Percentiles rank a stretch among this genome's conserved stretches.
Evolutionary conservation across 2,113 vertebrate genomes (phyloP).

Genomic region (Amphilophus citrinellus): DNA sequence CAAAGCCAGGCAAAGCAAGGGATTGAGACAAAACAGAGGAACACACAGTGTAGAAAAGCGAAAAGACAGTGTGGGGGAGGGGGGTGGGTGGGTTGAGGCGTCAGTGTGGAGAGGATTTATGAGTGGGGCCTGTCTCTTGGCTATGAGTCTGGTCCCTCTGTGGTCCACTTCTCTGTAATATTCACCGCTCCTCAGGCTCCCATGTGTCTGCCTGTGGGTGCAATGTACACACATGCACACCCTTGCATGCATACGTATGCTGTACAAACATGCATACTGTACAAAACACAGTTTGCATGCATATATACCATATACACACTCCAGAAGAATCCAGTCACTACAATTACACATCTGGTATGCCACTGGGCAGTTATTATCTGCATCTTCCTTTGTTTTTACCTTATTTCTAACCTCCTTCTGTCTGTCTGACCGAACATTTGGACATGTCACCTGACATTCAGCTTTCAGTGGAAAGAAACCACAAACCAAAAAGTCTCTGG

Average conservation of each 20-base stretch:
- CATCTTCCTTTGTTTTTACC: constrained; percentile 32
- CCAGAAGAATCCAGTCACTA: constrained; percentile 49
- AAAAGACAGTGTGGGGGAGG: constrained; percentile 47
- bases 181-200: constrained; percentile 77
- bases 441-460: constrained; percentile 41
- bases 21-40: constrained; percentile 47
- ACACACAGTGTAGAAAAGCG: constrained; percentile 14
- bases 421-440: background rate
- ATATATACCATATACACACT: constrained; percentile 31
- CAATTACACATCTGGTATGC: constrained; percentile 56
- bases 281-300: constrained; percentile 41
- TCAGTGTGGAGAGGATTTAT: constrained; percentile 77
- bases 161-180: constrained; percentile 81
- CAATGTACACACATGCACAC: constrained; percentile 57
- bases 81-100: constrained; percentile 63
- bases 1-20: constrained; percentile 28
- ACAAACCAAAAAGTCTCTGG: background rate
- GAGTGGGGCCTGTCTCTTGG: constrained; percentile 77
- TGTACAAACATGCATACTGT: constrained; percentile 29
- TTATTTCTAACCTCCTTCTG: background rate
- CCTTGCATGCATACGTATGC: constrained; percentile 27
- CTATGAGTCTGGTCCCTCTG: constrained; percentile 75
- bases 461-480: background rate
- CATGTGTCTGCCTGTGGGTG: constrained; percentile 77
- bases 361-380: constrained; percentile 45